phyloP scores from a whole-genome alignment of 2,113 vertebrate genomes.

The Trematomus loennbergii region DNA sequence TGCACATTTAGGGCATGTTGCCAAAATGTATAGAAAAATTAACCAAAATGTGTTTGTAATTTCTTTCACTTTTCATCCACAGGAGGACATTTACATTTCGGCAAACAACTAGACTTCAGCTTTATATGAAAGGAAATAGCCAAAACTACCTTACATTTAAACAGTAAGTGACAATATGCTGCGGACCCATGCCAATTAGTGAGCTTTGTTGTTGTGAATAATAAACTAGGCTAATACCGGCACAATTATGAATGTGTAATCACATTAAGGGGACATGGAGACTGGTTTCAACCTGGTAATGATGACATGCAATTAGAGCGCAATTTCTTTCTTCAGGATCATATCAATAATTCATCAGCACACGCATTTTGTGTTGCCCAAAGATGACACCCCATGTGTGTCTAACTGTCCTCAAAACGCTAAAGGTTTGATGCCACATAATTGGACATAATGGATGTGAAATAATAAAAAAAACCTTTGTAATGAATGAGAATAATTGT shows the following conservation, averaged over 20 bases:
- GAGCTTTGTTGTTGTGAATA: conserved; percentile 72
- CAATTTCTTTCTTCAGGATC: conserved; percentile 72
- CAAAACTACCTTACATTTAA: conserved; percentile 43
- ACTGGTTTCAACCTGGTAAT: conserved; percentile 76
- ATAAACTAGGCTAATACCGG: conserved; percentile 72
- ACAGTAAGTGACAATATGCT: conserved; percentile 48
- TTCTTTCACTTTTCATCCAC: neutral
- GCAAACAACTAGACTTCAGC: neutral
- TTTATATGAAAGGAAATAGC: neutral
- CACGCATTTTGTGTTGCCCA: conserved; percentile 57
- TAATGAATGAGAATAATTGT: conserved; percentile 42
- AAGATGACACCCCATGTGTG: conserved; percentile 57
- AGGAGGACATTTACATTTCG: conserved; percentile 11
- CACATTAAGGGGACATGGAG: conserved; percentile 73
- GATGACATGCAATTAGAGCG: conserved; percentile 79
- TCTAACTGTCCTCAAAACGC: conserved; percentile 52
- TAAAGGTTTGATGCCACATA: conserved; percentile 56
- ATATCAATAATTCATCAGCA: conserved; percentile 78
- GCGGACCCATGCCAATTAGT: conserved; percentile 63
- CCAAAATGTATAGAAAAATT: neutral
- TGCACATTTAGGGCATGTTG: too few species aligned
- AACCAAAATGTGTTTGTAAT: neutral
- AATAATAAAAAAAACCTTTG: neutral
- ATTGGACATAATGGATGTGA: conserved; percentile 48
- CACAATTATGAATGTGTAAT: conserved; percentile 78